A percentile compares a stretch with the other conserved stretches of the same genome.
Conservation (phyloP, 2,797 vertebrate species). For the Hyperoplus immaculatus region DNA sequence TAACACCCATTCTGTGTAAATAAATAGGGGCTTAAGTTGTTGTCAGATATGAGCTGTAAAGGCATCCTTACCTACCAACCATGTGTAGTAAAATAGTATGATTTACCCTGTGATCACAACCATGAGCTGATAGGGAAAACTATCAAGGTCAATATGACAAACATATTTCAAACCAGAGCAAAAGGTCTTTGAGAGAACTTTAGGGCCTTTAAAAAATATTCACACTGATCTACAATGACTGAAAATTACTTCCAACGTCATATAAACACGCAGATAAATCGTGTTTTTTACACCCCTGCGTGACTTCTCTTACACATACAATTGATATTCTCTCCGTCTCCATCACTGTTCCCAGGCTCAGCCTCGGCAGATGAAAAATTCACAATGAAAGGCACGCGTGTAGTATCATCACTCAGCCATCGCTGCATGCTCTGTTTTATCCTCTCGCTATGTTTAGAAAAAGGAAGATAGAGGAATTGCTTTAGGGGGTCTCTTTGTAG, state of each 20-base stretch:
- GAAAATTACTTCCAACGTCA: slow-evolving; percentile 59
- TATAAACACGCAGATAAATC: slow-evolving; percentile 59
- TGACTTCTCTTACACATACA: slow-evolving; percentile 63
- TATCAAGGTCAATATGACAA: neutral
- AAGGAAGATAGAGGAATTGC: slow-evolving; percentile 72
- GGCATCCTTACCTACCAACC: neutral
- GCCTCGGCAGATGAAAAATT: slow-evolving; percentile 74
- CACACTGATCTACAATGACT: slow-evolving; percentile 27
- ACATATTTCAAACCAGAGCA: slow-evolving; percentile 6
- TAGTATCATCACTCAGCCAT: slow-evolving; percentile 75
- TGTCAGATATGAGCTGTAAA: neutral
- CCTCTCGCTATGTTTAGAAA: slow-evolving; percentile 78
- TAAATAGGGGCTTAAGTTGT: neutral
- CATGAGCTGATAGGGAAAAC: neutral
- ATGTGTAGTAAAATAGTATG: neutral
- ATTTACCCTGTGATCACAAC: neutral
- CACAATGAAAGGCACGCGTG: slow-evolving; percentile 74
- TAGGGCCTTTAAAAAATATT: slow-evolving; percentile 16
- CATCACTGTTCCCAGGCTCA: slow-evolving; percentile 67
- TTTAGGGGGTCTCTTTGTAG: slow-evolving; percentile 76
- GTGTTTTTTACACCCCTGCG: slow-evolving; percentile 59
- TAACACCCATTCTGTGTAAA: neutral
- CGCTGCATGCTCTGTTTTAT: slow-evolving; percentile 74
- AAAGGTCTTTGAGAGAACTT: slow-evolving; percentile 30
- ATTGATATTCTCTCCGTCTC: slow-evolving; percentile 77